Conservation (phyloP, 2,888 invertebrate genomes). For the Drosophila colorata region DNA sequence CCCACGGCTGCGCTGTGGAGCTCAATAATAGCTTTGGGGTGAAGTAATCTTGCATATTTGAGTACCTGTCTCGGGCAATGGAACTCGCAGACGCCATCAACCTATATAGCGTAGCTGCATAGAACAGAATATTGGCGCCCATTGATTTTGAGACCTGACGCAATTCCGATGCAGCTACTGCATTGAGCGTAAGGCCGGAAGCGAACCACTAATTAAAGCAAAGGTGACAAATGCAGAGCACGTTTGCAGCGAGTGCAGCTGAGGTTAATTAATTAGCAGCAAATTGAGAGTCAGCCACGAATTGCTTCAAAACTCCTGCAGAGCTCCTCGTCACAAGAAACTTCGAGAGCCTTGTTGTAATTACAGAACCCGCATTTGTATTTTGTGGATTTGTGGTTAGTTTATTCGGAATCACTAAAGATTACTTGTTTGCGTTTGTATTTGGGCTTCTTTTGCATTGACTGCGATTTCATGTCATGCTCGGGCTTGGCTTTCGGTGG, state of each 20-base stretch:
- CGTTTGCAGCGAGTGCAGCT: slow-evolving; percentile 12
- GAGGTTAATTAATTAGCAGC: slow-evolving; percentile 27
- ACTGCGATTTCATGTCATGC: background rate
- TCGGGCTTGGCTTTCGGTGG: background rate
- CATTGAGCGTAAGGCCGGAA: background rate
- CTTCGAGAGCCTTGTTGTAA: slow-evolving; percentile 2
- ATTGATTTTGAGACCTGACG: background rate
- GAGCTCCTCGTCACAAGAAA: background rate
- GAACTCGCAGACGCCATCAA: background rate
- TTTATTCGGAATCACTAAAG: slow-evolving; percentile 10
- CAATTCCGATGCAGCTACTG: background rate
- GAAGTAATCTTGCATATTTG: slow-evolving; percentile 11
- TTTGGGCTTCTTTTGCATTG: background rate
- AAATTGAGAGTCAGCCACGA: background rate
- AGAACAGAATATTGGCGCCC: background rate
- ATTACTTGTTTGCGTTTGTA: background rate
- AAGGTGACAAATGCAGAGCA: slow-evolving; percentile 9
- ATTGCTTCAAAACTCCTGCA: background rate
- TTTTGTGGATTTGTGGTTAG: background rate
- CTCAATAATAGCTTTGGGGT: too few species aligned
- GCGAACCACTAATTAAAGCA: background rate
- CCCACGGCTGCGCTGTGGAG: background rate
- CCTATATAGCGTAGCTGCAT: background rate
- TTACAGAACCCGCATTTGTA: slow-evolving; percentile 13
- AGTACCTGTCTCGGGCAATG: slow-evolving; percentile 3